Evolutionary conservation across 2,888 invertebrate genomes (phyloP).

Genomic region (Uropetala carovei): DNA sequence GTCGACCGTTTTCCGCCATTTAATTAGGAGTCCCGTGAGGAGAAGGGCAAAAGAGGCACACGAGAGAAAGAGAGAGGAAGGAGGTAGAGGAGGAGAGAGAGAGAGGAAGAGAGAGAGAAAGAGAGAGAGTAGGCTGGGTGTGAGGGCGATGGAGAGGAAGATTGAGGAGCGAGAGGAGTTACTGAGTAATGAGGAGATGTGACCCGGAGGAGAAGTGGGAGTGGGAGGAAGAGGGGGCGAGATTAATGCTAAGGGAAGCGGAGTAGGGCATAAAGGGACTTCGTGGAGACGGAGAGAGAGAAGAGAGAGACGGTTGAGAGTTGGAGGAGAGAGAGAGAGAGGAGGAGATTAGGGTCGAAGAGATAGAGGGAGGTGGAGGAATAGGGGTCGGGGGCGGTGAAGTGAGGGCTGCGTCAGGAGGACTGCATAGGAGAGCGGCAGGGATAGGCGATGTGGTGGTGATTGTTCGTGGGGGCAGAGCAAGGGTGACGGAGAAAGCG

Average conservation of each 20-base stretch:
- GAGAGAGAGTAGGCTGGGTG: conserved; percentile 72
- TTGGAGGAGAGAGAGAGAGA: conserved; percentile 72
- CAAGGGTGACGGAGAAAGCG: neutral
- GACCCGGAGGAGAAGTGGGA: neutral
- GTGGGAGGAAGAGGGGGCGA: neutral
- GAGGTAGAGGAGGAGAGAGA: conserved; percentile 67
- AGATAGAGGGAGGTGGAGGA: neutral
- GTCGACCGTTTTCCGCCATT: conserved; percentile 64
- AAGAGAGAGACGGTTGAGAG: conserved; percentile 70
- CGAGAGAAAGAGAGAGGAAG: conserved; percentile 65
- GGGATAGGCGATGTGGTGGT: neutral
- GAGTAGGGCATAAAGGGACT: conserved; percentile 65
- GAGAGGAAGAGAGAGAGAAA: conserved; percentile 72
- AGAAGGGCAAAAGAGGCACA: conserved; percentile 26
- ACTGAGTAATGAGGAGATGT: conserved; percentile 32
- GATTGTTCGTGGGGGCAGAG: neutral
- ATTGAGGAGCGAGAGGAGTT: conserved; percentile 28
- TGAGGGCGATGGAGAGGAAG: conserved; percentile 64
- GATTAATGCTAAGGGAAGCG: conserved; percentile 58
- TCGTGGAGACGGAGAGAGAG: conserved; percentile 71
- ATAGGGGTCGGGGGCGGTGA: neutral
- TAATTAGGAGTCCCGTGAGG: conserved; percentile 56
- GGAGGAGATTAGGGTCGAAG: conserved; percentile 65
- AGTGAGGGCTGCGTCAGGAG: neutral
- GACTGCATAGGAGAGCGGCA: neutral